Evolutionary conservation across 2,797 vertebrate species (phyloP), one percentile per base, ranked within the genome.

Genomic region (Helicolenus hilgendorfi): DNA sequence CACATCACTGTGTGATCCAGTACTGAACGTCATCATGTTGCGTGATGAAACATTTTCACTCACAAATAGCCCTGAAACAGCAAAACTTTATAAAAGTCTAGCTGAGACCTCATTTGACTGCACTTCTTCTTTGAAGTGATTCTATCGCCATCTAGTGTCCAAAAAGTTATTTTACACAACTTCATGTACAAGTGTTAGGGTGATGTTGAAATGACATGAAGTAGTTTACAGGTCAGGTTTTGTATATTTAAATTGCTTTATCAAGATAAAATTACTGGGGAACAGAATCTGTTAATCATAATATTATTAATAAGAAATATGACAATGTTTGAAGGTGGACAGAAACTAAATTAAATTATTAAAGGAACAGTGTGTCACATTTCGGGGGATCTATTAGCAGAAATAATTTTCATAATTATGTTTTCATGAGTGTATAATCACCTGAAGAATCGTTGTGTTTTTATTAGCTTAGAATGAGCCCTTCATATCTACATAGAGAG

Each of bases 131-230:
- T 49, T 64, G 7, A 69, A 81, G 79, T n/a, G 26, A 79, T 20
- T 9, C 15, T 86, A 72, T 36, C 58, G 36, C 93, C 94, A 93
- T 56, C 95, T 89, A 91, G 91, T 91, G 94, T 55, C 84, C 18
- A 73, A 22, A 67, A 3, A 55, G 10, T 3, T 29, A 36, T 49
- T n/a, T 15, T 6, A 73, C 56, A 22, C 0, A 1, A 73, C 18
- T 29, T 74, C 9, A 4, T 15, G 27, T 5, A 59, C 2, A 14
- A 29, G 65, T 4, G 0, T 41, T 15, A 41, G 38, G 38, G 13
- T 13, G 4, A 33, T 58, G 15, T 56, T 1, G 9, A 53, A 36
- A 56, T 38, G 4, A 33, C 3, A 58, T 33, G 2, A 76, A 7
- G 27, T 18, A 18, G 11, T 27, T 62, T 27, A 53, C 67, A 24